phyloP scores from a whole-genome alignment of 2,797 vertebrate genomes.

The Clarias pachynema region DNA sequence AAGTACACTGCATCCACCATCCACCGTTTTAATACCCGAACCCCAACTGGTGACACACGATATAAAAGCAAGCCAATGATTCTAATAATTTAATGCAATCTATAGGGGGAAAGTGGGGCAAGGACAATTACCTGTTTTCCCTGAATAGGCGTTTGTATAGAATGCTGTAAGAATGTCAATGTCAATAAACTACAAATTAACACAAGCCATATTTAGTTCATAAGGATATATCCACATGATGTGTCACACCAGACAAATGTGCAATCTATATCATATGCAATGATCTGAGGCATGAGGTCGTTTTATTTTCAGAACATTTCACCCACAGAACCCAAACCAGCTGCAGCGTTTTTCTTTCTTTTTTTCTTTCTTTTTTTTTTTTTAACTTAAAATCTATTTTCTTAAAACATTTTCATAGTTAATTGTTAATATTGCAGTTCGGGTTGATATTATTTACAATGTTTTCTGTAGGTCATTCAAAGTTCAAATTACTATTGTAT shows the following conservation, averaged over 20 bases:
- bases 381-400: background rate
- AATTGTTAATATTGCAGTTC: background rate
- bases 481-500: background rate
- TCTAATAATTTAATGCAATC: background rate
- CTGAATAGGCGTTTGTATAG: background rate
- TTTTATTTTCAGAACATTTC: background rate
- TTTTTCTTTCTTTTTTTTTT: too few relatives aligned
- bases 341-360: background rate
- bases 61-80: background rate
- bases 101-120: background rate
- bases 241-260: background rate
- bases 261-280: background rate
- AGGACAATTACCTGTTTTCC: background rate
- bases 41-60: background rate
- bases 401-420: background rate
- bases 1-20: background rate
- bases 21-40: background rate
- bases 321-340: background rate
- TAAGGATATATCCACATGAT: background rate
- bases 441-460: too few relatives aligned
- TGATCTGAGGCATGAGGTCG: background rate
- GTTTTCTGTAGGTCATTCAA: background rate
- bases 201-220: slow-evolving; percentile 1
- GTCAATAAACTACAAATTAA: background rate
- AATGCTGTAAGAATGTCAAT: background rate